Percentiles rank a stretch among this genome's conserved stretches.
Evolutionary conservation across 2,888 invertebrate genomes (phyloP).

Genomic region (Caenorhabditis drosophilae): DNA sequence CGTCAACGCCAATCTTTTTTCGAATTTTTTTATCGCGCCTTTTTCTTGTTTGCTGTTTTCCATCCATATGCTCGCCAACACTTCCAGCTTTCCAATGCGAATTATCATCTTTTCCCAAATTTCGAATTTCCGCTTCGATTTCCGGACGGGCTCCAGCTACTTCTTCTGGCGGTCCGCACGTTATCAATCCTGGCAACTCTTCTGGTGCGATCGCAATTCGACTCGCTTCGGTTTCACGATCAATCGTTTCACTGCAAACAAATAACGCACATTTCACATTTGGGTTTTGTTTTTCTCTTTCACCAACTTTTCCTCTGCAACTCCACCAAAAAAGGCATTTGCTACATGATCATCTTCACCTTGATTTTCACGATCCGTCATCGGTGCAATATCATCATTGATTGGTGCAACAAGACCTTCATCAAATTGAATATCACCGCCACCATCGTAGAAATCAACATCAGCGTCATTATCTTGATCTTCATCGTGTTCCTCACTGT

Average conservation of each 20-base stretch:
- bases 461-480: conserved; percentile 6
- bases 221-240: conserved; percentile 5
- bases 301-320: background rate
- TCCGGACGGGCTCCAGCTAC: conserved; percentile 7
- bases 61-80: background rate
- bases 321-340: conserved; percentile 9
- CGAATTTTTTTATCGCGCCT: background rate
- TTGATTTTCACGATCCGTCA: background rate
- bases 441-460: background rate
- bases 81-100: conserved; percentile 16
- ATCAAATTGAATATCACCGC: conserved; percentile 8
- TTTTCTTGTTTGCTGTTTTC: background rate
- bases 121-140: conserved; percentile 16
- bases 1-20: conserved; percentile 1
- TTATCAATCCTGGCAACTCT: conserved; percentile 21
- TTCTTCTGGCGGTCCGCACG: conserved; percentile 1
- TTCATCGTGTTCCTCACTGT: background rate
- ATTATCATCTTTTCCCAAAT: conserved; percentile 23
- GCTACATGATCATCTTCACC: background rate
- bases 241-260: background rate
- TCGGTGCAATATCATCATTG: background rate
- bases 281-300: no score
- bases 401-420: conserved; percentile 2
- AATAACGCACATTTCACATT: no score
- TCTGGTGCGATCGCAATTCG: conserved; percentile 3